phyloP scores from a whole-genome alignment of 2,888 invertebrate genomes.

The Alcis repandata region DNA sequence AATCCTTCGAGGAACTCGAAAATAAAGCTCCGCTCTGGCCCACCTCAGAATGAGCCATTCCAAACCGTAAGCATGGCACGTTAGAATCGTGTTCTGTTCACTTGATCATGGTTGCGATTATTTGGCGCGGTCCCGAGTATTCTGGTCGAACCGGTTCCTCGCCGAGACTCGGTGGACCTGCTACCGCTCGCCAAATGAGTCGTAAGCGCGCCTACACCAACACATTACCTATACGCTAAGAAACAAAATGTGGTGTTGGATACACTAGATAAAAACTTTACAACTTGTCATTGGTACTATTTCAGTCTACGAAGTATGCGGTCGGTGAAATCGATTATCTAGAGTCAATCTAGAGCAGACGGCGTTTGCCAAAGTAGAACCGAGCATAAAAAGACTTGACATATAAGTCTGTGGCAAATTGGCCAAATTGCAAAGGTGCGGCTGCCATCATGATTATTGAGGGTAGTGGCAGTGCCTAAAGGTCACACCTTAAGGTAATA shows the following conservation, averaged over 20 bases:
- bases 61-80: conserved; percentile 31
- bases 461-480: conserved; percentile 60
- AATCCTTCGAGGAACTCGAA: conserved; percentile 47
- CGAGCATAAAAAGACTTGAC: conserved; percentile 31
- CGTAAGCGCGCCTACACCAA: conserved; percentile 72
- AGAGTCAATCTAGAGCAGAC: conserved; percentile 40
- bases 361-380: conserved; percentile 37
- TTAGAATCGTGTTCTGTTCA: conserved; percentile 38
- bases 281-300: conserved; percentile 9
- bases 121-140: conserved; percentile 71
- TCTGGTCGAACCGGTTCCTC: conserved; percentile 83
- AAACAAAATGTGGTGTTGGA: conserved; percentile 43
- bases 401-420: conserved; percentile 47
- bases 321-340: conserved; percentile 34
- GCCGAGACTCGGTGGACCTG: conserved; percentile 81
- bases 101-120: conserved; percentile 62
- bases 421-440: conserved; percentile 60
- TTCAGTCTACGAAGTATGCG: conserved; percentile 3
- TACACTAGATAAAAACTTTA: conserved; percentile 41
- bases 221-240: conserved; percentile 63
- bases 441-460: conserved; percentile 61
- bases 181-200: conserved; percentile 80
- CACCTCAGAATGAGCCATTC: conserved; percentile 25
- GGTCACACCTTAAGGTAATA: conserved; percentile 69
- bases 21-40: conserved; percentile 33